Evolutionary conservation across 2,797 vertebrate genomes (phyloP).

Genomic region (Sciurus vulgaris): DNA sequence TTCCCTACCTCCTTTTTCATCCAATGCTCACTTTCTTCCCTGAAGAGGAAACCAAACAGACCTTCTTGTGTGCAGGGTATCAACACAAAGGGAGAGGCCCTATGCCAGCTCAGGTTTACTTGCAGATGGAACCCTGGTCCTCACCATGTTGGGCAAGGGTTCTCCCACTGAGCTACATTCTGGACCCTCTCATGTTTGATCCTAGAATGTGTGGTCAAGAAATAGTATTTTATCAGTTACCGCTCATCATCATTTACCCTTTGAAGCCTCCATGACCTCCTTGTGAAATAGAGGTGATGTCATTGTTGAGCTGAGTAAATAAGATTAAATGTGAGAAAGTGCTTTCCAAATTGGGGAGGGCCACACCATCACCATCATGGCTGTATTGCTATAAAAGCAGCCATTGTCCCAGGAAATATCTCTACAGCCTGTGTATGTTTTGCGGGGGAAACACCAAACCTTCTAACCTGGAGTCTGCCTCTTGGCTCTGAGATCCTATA

Average conservation of each 20-base stretch:
- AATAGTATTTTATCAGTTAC: neutral
- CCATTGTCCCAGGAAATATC: neutral
- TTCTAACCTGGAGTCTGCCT: neutral
- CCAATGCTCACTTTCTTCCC: neutral
- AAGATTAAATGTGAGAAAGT: neutral
- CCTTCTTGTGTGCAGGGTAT: neutral
- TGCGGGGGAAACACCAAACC: neutral
- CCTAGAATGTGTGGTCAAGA: neutral
- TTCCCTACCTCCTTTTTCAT: neutral
- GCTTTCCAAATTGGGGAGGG: neutral
- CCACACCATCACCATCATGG: neutral
- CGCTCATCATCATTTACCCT: neutral
- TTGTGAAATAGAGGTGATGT: neutral
- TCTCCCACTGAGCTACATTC: neutral
- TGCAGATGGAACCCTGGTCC: neutral
- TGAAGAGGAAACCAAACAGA: neutral
- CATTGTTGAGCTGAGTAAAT: neutral
- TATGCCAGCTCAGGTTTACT: neutral
- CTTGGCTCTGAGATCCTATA: neutral
- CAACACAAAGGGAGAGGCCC: neutral
- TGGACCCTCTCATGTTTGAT: neutral
- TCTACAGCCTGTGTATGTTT: neutral
- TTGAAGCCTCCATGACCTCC: neutral
- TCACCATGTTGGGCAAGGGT: neutral
- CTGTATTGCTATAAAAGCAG: neutral